Evolutionary conservation across 2,113 vertebrate genomes (phyloP).

Genomic region (Barbus barbus): DNA sequence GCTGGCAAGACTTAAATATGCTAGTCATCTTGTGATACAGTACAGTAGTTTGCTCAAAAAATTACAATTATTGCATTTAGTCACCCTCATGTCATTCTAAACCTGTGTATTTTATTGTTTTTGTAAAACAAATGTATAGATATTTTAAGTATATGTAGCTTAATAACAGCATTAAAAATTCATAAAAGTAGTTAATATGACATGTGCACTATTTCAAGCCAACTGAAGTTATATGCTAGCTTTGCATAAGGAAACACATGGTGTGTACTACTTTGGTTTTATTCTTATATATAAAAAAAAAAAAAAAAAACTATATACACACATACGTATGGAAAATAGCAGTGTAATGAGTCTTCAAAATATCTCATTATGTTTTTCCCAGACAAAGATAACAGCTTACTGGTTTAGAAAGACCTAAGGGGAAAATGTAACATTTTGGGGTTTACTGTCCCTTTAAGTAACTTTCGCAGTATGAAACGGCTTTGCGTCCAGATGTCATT

Average conservation of each 20-base stretch:
- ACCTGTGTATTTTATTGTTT: too few relatives aligned
- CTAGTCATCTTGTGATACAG: constrained; percentile 10
- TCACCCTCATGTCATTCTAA: not conserved
- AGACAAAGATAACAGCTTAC: not conserved
- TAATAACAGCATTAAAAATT: not conserved
- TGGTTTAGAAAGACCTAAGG: not conserved
- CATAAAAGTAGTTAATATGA: not conserved
- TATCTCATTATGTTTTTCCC: not conserved
- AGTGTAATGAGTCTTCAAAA: not conserved
- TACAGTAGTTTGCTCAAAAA: not conserved
- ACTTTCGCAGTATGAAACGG: not conserved
- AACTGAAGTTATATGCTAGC: too few relatives aligned
- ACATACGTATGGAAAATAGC: too few relatives aligned
- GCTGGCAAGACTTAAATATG: not conserved
- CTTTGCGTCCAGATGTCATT: constrained; percentile 26
- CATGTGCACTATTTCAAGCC: not conserved
- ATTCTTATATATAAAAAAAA: too few relatives aligned
- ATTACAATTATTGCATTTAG: not conserved
- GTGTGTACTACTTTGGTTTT: too few relatives aligned
- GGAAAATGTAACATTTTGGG: not conserved
- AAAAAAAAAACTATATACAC: not conserved
- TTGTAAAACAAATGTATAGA: too few relatives aligned
- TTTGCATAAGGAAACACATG: too few relatives aligned
- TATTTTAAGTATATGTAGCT: not conserved
- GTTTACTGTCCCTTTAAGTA: constrained; percentile 1